Evolutionary conservation across 1,140 invertebrate species (phyloP).

Genomic region (Aricia agestis): DNA sequence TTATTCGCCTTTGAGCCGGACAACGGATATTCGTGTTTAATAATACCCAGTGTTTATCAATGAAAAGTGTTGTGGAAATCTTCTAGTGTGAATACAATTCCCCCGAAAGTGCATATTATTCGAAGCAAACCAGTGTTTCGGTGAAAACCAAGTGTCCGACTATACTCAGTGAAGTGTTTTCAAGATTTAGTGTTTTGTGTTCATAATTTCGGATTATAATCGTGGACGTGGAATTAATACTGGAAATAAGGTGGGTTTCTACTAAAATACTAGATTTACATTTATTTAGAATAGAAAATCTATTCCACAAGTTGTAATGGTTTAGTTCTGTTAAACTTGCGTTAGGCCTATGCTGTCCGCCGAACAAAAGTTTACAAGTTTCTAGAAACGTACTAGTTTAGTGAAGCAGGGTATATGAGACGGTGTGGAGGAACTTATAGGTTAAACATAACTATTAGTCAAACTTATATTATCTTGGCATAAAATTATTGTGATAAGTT

Average conservation of each 20-base stretch:
- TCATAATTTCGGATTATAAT: conserved; percentile 52
- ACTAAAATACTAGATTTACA: conserved; percentile 5
- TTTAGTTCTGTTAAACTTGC: not conserved
- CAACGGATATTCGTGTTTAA: conserved; percentile 16
- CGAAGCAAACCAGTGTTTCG: conserved; percentile 16
- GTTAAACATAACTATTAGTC: too few relatives aligned
- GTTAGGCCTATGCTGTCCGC: conserved; percentile 2
- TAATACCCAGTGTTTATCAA: conserved; percentile 16
- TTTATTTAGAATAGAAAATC: not conserved
- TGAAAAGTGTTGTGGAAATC: conserved; percentile 25
- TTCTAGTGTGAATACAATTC: not conserved
- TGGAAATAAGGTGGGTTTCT: conserved; percentile 51
- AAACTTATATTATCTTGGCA: too few relatives aligned
- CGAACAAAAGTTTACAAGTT: not conserved
- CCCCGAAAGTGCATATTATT: conserved; percentile 20
- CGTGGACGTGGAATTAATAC: conserved; percentile 45
- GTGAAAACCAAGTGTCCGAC: conserved; percentile 17
- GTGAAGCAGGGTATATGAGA: too few relatives aligned
- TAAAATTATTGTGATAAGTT: too few relatives aligned
- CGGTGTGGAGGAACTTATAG: too few relatives aligned
- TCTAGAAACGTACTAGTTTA: not conserved
- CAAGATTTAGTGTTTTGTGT: conserved; percentile 39
- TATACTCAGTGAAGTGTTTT: conserved; percentile 34
- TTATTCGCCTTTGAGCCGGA: conserved; percentile 2
- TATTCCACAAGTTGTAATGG: not conserved